A percentile compares a stretch with the other conserved stretches of the same genome.
phyloP scores from a whole-genome alignment of 2,888 invertebrate species.

The Pseudococcus viburni region DNA sequence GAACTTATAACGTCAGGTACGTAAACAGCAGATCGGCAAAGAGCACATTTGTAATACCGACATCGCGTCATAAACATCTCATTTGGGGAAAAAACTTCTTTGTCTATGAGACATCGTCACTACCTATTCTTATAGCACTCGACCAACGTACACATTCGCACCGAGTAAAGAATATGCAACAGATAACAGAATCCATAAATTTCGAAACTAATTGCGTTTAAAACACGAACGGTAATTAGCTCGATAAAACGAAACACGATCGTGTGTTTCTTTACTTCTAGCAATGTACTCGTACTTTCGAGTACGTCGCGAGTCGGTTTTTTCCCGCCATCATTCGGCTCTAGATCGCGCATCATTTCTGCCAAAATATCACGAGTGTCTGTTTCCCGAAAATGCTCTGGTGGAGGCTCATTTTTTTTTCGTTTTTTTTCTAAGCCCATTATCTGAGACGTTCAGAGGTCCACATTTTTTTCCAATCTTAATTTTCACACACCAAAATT shows the following conservation, averaged over 20 bases:
- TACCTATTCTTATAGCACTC: neutral
- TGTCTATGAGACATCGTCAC: neutral
- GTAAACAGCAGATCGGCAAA: neutral
- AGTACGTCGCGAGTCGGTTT: neutral
- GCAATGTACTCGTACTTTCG: neutral
- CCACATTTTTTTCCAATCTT: too few relatives aligned
- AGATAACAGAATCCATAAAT: slow-evolving; percentile 23
- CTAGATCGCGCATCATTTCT: neutral
- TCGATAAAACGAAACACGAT: neutral
- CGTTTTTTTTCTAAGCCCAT: too few relatives aligned
- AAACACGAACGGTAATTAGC: neutral
- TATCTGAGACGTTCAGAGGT: too few relatives aligned
- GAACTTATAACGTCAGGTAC: neutral
- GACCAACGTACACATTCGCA: neutral
- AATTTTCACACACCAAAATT: too few relatives aligned
- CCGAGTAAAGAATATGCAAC: neutral
- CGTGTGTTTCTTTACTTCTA: neutral
- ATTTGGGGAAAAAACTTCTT: neutral
- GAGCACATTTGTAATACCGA: neutral
- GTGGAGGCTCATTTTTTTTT: too few relatives aligned
- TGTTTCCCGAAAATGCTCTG: too few relatives aligned
- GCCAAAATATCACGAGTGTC: neutral
- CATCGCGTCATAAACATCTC: neutral
- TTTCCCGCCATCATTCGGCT: neutral
- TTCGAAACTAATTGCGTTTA: slow-evolving; percentile 2